Percentiles rank a stretch among this genome's conserved stretches.
These are phyloP conservation scores for Exaiptasia diaphana DNA, from an alignment of 64 coral and sea anemone species.

Conservation along the genomic window DNA sequence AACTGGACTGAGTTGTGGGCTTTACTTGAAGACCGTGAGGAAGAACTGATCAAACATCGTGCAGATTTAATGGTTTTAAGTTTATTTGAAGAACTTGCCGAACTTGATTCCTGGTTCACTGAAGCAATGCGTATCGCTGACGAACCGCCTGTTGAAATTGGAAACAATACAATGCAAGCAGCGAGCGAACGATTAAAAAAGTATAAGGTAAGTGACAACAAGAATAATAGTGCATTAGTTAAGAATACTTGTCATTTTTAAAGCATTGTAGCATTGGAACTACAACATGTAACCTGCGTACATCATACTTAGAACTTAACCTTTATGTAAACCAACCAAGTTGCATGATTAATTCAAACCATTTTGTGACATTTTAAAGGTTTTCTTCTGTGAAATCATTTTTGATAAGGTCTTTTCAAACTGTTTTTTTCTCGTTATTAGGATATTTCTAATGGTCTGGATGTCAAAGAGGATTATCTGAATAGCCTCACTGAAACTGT, in stretches of 20 bases:
- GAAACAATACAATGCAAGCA: conserved; percentile 52
- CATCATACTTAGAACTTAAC: no score
- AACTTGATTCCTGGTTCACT: conserved; percentile 67
- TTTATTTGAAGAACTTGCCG: conserved; percentile 47
- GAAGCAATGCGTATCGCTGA: conserved; percentile 17
- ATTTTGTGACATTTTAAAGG: no score
- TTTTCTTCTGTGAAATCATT: neutral
- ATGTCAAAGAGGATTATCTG: conserved; percentile 7
- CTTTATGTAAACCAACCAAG: no score
- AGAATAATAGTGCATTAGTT: neutral
- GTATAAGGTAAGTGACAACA: conserved; percentile 33
- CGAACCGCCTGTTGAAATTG: conserved; percentile 40
- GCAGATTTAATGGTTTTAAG: conserved; percentile 55
- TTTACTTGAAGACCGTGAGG: conserved; percentile 76
- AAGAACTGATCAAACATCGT: conserved; percentile 54
- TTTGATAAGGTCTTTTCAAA: neutral
- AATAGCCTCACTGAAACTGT: conserved; percentile 39
- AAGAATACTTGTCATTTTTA: neutral
- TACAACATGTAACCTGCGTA: no score
- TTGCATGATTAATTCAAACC: no score
- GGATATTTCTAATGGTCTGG: conserved; percentile 56
- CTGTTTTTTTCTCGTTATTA: neutral
- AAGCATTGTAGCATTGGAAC: neutral
- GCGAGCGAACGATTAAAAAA: conserved; percentile 57
- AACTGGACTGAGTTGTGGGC: conserved; percentile 84